Conservation (phyloP, 2,888 invertebrate species). For the Carpatolechia fugitivella region DNA sequence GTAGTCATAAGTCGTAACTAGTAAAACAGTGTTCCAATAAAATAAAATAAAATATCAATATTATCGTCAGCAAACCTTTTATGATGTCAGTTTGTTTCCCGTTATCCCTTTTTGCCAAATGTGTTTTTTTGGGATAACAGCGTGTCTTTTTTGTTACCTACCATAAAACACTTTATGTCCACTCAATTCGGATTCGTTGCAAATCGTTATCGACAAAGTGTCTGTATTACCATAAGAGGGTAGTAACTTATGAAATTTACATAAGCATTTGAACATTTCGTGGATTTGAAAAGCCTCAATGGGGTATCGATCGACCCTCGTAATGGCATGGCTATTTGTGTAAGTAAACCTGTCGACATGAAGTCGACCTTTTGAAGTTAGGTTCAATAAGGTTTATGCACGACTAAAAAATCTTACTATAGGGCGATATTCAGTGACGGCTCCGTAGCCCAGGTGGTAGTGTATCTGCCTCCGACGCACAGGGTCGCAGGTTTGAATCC, state of each 20-base stretch:
- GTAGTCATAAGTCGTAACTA: too few species aligned
- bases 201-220: not conserved
- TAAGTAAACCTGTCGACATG: not conserved
- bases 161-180: not conserved
- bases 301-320: constrained; percentile 2
- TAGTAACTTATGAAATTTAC: not conserved
- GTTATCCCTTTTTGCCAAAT: too few species aligned
- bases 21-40: too few species aligned
- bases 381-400: not conserved
- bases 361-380: not conserved
- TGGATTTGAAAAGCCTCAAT: not conserved
- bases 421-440: not conserved
- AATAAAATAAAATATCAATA: too few species aligned
- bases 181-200: not conserved
- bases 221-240: constrained; percentile 1
- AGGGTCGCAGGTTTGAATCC: too few species aligned
- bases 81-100: too few species aligned
- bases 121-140: too few species aligned
- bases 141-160: too few species aligned
- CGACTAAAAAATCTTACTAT: not conserved
- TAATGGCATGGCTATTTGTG: not conserved
- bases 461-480: too few species aligned
- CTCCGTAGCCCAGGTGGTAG: too few species aligned
- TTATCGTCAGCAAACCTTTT: too few species aligned
- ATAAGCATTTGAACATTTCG: not conserved